Evolutionary conservation across 1,140 invertebrate genomes (phyloP), one percentile per base, ranked within the genome.

Genomic region (Arion vulgaris): DNA sequence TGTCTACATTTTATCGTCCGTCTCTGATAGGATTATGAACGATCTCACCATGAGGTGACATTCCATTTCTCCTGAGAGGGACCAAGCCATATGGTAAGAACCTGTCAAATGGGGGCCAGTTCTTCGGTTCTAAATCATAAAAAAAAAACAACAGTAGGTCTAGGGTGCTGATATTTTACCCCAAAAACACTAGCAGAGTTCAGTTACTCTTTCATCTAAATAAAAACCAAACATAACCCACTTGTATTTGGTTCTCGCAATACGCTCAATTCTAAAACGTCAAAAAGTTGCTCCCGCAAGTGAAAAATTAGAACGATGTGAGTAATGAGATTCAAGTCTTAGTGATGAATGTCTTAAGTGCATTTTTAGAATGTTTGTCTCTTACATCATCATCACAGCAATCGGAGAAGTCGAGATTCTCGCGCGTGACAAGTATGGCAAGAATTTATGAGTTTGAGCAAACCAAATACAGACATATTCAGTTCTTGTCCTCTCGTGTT

Each of bases 271-370:
- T 66, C 32, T 66, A 1, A 66, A 66, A 66, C 28, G 62, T 66
- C 62, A 66, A 17, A 32, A 28, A 66, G 53, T 13, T 13, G 62
- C 62, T n/a, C 62, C 28, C n/a, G 62, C 62, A 7, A 66, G 62
- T 66, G 62, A 66, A 66, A 66, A 66, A 66, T 66, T 28, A 23
- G n/a, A 32, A 17, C 32, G 5, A 28, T 66, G 62, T 66, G 62
- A 66, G 62, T 66, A 66, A 66, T 66, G 62, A 66, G 62, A 66
- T 66, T 66, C 62, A 2, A 28, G 62, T 34, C 11, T 7, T 28
- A 11, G 28, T 66, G 62, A 66, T 66, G 62, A 66, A 66, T 66
- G 62, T 66, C 62, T 66, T 34, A 32, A 66, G 62, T 66, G 62
- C n/a, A 66, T 66, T 66, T 66, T 66, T 66, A 66, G n/a, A 66